A percentile compares a stretch with the other conserved stretches of the same genome.
These are phyloP conservation scores for Coremacera marginata DNA, from an alignment of 2,888 invertebrate genomes.

Conservation along the genomic window DNA sequence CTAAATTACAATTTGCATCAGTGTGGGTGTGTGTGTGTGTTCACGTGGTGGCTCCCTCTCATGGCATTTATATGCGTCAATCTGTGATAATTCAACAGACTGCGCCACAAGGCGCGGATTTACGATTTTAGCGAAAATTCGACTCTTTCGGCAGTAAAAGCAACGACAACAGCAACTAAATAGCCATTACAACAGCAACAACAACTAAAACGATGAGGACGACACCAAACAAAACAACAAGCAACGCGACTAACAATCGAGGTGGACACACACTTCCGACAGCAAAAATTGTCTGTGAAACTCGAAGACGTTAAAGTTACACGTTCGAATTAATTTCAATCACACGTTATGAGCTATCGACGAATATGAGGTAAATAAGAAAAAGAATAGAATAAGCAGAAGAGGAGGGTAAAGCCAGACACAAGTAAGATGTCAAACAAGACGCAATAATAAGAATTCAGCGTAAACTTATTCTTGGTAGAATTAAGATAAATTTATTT, in stretches of 20 bases:
- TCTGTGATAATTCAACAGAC: constrained; percentile 42
- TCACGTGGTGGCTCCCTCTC: constrained; percentile 22
- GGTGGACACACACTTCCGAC: constrained; percentile 41
- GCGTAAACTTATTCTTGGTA: too few relatives aligned
- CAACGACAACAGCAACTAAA: constrained; percentile 6
- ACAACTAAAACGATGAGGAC: not conserved
- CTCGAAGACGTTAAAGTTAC: constrained; percentile 32
- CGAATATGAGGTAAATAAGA: not conserved
- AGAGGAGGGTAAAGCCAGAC: not conserved
- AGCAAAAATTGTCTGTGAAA: constrained; percentile 46
- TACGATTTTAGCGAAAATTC: constrained; percentile 12
- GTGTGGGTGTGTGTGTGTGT: not conserved
- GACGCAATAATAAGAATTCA: not conserved
- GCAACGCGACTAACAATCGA: not conserved
- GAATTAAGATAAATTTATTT: not conserved
- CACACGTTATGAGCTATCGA: constrained; percentile 23
- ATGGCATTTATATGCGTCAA: constrained; percentile 45
- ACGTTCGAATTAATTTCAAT: constrained; percentile 38
- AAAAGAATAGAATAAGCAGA: not conserved
- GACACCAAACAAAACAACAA: not conserved
- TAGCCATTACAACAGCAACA: not conserved
- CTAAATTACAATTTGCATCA: constrained; percentile 11
- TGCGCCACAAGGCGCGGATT: constrained; percentile 14
- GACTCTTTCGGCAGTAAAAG: constrained; percentile 11
- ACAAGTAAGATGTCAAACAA: not conserved